Conservation (phyloP, 2,797 vertebrate genomes). For the Trachurus trachurus region DNA sequence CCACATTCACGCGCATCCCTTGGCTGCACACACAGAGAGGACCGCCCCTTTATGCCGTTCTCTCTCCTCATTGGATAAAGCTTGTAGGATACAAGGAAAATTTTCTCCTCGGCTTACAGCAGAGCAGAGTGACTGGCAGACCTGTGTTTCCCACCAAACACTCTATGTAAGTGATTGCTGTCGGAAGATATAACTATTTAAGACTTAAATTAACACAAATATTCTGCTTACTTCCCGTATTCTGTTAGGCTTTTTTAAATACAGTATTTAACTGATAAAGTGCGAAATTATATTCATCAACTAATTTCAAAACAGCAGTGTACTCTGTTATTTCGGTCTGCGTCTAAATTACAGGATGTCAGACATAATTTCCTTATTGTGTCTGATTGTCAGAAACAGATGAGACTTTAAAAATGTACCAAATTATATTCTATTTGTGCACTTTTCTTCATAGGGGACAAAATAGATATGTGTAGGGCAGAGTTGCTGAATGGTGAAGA, state of each 20-base stretch:
- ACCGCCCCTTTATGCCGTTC: too few species aligned
- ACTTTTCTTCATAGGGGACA: neutral
- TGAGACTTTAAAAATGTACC: neutral
- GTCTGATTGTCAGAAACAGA: neutral
- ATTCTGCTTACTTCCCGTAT: too few species aligned
- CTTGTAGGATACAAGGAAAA: too few species aligned
- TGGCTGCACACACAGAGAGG: too few species aligned
- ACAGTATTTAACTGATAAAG: neutral
- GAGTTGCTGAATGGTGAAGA: neutral
- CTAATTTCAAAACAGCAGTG: neutral
- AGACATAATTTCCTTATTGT: neutral
- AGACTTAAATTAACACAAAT: too few species aligned
- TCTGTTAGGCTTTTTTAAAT: neutral
- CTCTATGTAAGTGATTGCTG: too few species aligned
- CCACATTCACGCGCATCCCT: too few species aligned
- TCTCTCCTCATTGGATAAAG: too few species aligned
- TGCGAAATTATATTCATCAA: neutral
- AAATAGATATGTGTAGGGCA: constrained; percentile 22
- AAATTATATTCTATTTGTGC: neutral
- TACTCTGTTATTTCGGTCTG: neutral
- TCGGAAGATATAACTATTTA: too few species aligned
- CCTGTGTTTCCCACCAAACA: too few species aligned
- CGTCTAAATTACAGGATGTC: neutral
- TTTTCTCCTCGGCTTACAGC: too few species aligned
- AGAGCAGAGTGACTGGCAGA: too few species aligned